Base-by-base conservation (phyloP, 1,140 invertebrate species). In the Bicyclus anynana region DNA sequence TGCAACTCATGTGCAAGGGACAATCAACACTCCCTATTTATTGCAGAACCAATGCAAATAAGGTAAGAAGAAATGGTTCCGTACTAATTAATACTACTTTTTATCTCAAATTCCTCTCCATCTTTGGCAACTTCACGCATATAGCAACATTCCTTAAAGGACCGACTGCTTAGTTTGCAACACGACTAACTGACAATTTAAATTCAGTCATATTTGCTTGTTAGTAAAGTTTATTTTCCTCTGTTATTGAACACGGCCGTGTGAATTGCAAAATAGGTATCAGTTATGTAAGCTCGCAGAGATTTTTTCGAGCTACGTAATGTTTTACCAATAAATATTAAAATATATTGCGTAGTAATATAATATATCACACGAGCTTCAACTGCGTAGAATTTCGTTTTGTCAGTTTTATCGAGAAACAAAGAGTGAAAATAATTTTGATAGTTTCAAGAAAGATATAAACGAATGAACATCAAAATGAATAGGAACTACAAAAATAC, bases 51-150 rank as follows among this genome's bases (percentile, higher is more conserved):
- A 7, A 33, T 33, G 10, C 29, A 29, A 48, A 37, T 38, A 38
- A 48, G 27, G 17, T 13, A 10, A 47, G 44, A 55, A 47, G 53
- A 48, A 55, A 55, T 47, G 14, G 42, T 55, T 55, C 20, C 44
- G 44, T 17, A 33, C 21, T 33, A 26, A 26, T 37, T 55, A 33
- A 33, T 33, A 33, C 29, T 33, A 6, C 12, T 49, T 48, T 55
- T 55, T 48, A 21, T 27, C 37, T 26, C 14, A 44, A 55, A 26
- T n/a, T 17, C 13, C 13, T 46, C 17, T 48, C 10, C 27, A 49
- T 49, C 21, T 49, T 16, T 9, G 5, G 3, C 17, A 29, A 49
- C 29, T 49, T 49, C 12, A 48, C 44, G 2, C 17, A 21, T 27
- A 21, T 55, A 35, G 27, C 10, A 27, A 44, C 37, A 40, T 56